phyloP scores from a whole-genome alignment of 1,140 invertebrate genomes.

The Leptinotarsa texana region DNA sequence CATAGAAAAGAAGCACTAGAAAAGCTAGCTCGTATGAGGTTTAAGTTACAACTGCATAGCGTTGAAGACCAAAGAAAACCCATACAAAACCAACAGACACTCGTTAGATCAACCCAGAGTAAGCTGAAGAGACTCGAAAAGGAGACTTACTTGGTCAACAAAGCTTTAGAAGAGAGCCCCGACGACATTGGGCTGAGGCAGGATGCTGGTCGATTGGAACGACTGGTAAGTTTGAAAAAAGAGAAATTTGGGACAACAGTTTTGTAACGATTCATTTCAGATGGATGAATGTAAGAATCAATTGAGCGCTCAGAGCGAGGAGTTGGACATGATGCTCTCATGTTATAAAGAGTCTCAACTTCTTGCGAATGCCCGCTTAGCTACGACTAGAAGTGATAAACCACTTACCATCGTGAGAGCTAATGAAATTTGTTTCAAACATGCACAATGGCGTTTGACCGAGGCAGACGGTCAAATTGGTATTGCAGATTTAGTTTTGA shows the following conservation, averaged over 20 bases:
- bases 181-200: constrained; percentile 65
- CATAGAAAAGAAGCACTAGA: constrained; percentile 90
- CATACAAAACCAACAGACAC: constrained; percentile 87
- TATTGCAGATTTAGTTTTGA: constrained; percentile 92
- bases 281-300: constrained; percentile 91
- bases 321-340: constrained; percentile 87
- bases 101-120: constrained; percentile 80
- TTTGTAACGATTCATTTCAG: constrained; percentile 52
- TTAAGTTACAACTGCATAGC: constrained; percentile 87
- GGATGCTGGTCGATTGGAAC: constrained; percentile 74
- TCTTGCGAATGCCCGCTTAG: constrained; percentile 63
- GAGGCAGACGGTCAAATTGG: constrained; percentile 97
- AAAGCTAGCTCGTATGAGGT: constrained; percentile 87
- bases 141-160: constrained; percentile 88
- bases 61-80: constrained; percentile 89
- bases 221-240: constrained; percentile 57
- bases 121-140: constrained; percentile 83
- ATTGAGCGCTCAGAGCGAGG: constrained; percentile 83
- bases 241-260: too few species aligned
- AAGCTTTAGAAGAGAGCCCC: constrained; percentile 74
- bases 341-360: constrained; percentile 88
- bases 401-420: constrained; percentile 79
- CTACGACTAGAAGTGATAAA: constrained; percentile 62
- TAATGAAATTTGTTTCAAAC: constrained; percentile 98
- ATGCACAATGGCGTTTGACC: constrained; percentile 97